These are phyloP conservation scores for Sminthurides bifidus DNA, from an alignment of 1,140 invertebrate species.

Conservation along the genomic window DNA sequence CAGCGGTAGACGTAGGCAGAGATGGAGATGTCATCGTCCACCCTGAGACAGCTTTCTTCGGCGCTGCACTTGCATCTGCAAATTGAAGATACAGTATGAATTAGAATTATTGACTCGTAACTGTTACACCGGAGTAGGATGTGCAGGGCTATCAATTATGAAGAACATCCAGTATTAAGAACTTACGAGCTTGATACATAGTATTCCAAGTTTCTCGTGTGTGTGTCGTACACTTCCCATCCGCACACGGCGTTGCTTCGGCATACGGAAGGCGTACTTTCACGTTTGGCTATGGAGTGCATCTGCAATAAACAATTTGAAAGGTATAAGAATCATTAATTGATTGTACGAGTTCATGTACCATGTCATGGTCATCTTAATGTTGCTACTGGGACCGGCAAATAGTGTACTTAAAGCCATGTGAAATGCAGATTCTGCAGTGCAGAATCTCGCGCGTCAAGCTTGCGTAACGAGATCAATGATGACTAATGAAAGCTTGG, in stretches of 20 bases:
- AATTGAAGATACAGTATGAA: conserved; percentile 10
- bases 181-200: conserved; percentile 53
- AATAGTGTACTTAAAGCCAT: too few relatives aligned
- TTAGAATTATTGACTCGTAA: background rate
- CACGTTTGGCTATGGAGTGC: too few relatives aligned
- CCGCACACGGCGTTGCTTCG: conserved; percentile 44
- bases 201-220: conserved; percentile 41
- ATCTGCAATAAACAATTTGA: too few relatives aligned
- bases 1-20: conserved; percentile 49
- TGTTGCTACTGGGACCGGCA: too few relatives aligned
- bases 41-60: conserved; percentile 40
- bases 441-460: too few relatives aligned
- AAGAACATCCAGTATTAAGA: conserved; percentile 6
- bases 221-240: conserved; percentile 49
- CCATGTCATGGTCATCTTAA: too few relatives aligned
- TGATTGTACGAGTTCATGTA: too few relatives aligned
- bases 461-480: too few relatives aligned
- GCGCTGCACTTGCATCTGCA: conserved; percentile 46
- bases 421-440: too few relatives aligned
- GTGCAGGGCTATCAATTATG: background rate
- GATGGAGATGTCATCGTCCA: conserved; percentile 46
- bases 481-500: too few relatives aligned
- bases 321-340: too few relatives aligned
- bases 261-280: too few relatives aligned
- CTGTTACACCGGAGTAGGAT: background rate